Percentiles rank a stretch among this genome's conserved stretches.
phyloP scores from a whole-genome alignment of 2,797 vertebrate species.

The Trematomus bernacchii region DNA sequence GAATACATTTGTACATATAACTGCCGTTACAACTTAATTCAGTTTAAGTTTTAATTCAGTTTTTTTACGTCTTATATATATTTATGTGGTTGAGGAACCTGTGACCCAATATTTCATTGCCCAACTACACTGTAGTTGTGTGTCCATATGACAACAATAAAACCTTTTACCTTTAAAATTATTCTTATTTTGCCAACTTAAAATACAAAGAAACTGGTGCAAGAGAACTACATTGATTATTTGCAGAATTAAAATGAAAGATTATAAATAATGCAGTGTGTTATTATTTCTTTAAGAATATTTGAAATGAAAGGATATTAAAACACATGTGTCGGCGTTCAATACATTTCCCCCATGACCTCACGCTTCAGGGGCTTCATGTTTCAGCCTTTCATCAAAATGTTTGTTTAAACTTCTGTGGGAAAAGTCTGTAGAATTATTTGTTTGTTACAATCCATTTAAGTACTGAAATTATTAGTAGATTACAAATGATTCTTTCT shows the following conservation, averaged over 20 bases:
- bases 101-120: too few relatives aligned
- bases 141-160: too few relatives aligned
- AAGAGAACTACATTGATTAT: not conserved
- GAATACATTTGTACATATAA: not conserved
- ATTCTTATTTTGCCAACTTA: not conserved
- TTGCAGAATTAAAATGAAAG: not conserved
- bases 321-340: not conserved
- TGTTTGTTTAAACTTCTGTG: not conserved
- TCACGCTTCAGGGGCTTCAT: not conserved
- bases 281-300: not conserved
- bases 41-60: too few relatives aligned
- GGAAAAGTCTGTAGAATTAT: not conserved
- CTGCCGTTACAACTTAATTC: too few relatives aligned
- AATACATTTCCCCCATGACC: not conserved
- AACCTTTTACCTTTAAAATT: not conserved
- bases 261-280: not conserved
- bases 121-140: too few relatives aligned
- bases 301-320: not conserved
- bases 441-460: not conserved
- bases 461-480: not conserved
- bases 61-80: too few relatives aligned
- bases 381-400: not conserved
- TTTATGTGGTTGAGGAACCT: too few relatives aligned
- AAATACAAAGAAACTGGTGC: not conserved
- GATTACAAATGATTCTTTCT: too few relatives aligned